Conservation (phyloP, 2,888 invertebrate genomes). For the Mesoligia furuncula region DNA sequence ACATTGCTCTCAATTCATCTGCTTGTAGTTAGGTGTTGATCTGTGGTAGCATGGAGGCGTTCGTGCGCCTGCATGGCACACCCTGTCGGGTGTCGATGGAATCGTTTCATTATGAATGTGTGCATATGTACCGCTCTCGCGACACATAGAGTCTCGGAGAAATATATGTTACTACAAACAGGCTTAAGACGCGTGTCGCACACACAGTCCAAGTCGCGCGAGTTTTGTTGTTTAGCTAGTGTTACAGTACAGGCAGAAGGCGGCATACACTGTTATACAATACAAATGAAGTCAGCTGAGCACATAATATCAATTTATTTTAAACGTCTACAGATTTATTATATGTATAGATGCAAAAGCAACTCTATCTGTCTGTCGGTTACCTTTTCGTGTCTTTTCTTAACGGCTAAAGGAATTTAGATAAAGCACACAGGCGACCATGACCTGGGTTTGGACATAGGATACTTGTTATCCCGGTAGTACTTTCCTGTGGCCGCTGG, state of each 20-base stretch:
- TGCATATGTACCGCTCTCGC: background rate
- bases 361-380: background rate
- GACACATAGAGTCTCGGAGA: background rate
- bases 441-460: background rate
- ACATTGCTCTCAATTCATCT: background rate
- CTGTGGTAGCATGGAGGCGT: background rate
- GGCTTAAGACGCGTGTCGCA: background rate
- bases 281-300: background rate
- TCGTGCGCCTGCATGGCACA: constrained; percentile 22
- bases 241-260: background rate
- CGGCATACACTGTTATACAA: background rate
- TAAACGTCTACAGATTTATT: too few relatives aligned
- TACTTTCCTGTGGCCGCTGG: too few relatives aligned
- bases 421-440: background rate
- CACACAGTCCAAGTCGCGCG: background rate
- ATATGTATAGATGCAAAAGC: background rate
- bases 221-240: background rate
- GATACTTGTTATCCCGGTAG: too few relatives aligned
- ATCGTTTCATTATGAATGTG: constrained; percentile 45
- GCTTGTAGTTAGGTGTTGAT: background rate
- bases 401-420: too few relatives aligned
- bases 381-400: too few relatives aligned
- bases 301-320: background rate
- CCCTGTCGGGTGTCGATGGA: constrained; percentile 37
- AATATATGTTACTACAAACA: background rate